Base-by-base conservation (phyloP, 2,797 vertebrate species). In the Dipus sagitta region DNA sequence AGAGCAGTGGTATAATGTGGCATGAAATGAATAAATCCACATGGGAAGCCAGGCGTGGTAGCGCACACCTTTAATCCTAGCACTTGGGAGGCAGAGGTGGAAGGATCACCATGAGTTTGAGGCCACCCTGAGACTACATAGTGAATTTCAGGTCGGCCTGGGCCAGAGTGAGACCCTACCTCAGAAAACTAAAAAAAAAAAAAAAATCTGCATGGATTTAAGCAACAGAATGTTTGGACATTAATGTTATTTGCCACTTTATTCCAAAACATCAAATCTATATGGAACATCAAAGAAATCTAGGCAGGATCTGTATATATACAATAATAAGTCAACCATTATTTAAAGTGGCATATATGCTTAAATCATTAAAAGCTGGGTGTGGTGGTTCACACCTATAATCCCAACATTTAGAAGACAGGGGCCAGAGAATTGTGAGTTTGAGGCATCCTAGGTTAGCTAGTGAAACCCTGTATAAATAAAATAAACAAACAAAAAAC, bases 181-280 rank as follows among this genome's bases (percentile, higher is more conserved):
- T 47, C 47, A 47, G 1, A 47, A 47, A 47, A 47, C 42, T 47
- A 47, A 47, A 47, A 47, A 8, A 9, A 47, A 47, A 47, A 47
- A 47, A 47, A 47, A 47, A 47, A 10, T 47, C 47, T 11, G 47
- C 11, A 4, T 81, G 82, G 28, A 62, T 70, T 91, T 83, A 72
- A 82, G 76, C 15, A 86, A 52, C 42, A 64, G 54, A 86, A 79
- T 79, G 21, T 87, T 83, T 81, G 3, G 23, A 58, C 47, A 92
- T 12, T 28, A 86, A 26, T 86, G 15, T 11, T 82, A 2, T 68
- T 92, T 77, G 60, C 32, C 18, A 74, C 6, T 82, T 85, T 60
- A 94, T 78, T 30, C 30, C 67, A 76, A 93, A 79, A 89, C 28
- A 79, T 42, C 71, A 76, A 86, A 54, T 71, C 6, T 13, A 83